Base-by-base conservation (phyloP, 1,140 invertebrate genomes). In the Rhopalosiphum padi region DNA sequence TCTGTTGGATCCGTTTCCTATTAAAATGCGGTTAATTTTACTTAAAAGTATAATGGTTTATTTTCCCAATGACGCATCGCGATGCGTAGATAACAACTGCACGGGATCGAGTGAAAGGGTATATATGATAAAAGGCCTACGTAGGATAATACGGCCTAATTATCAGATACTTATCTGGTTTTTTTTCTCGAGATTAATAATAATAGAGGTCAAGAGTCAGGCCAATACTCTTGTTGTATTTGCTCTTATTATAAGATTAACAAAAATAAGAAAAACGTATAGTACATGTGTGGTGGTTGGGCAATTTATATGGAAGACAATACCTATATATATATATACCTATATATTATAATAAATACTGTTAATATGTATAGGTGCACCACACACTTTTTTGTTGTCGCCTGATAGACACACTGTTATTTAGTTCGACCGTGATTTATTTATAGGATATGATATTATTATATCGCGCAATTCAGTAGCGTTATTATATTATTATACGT, bases 131-230 rank as follows among this genome's bases (percentile, higher is more conserved):
- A 92, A 92, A 83, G 77, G 91, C 68, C 60, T 82, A 91, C 30
- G 30, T 43, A 25, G n/a, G 25, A 48, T 22, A 35, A 48, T 77
- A 82, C 46, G 68, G 41, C 46, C 77, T 83, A 83, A 92, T 92
- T 92, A 92, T 46, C 11, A 83, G 91, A 92, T 92, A 83, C 60
- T 92, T 92, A 92, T 92, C 91, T 4, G 41, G 46, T 83, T 91
- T 51, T 83, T 77, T 91, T 41, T 53, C 48, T 51, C 35, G n/a
- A 53, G 68, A 92, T 92, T 92, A 92, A n/a, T 77, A 92, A n/a
- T 77, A n/a, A 91, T 35, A 46, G 55, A 92, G 91, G 60, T 92
- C 46, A 92, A 92, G 21, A 41, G 77, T 85, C 77, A 83, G 46
- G 9, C 60, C 91, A 83, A 92, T 92, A 83, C 60, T 83, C 91